phyloP scores from a whole-genome alignment of 2,888 invertebrate genomes.

The Drosophila eohydei region DNA sequence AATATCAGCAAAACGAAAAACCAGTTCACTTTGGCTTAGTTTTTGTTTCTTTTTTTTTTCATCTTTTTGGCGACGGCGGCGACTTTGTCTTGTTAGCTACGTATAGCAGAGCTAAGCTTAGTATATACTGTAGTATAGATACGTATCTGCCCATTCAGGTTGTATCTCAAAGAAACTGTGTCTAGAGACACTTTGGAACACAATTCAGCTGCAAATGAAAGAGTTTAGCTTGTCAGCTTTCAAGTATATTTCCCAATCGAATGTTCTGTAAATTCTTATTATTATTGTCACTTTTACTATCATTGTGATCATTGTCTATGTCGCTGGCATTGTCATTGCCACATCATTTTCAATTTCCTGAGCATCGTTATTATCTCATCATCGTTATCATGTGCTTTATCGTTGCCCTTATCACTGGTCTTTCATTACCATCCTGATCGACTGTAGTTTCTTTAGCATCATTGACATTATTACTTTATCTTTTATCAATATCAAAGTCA shows the following conservation, averaged over 20 bases:
- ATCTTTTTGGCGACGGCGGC: slow-evolving; percentile 32
- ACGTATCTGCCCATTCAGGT: neutral
- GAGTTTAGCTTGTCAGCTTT: neutral
- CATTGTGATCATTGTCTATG: neutral
- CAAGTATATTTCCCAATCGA: neutral
- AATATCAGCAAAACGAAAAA: slow-evolving; percentile 37
- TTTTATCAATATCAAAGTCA: too few species aligned
- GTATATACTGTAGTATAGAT: slow-evolving; percentile 4
- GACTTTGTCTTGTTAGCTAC: slow-evolving; percentile 51
- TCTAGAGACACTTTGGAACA: slow-evolving; percentile 1
- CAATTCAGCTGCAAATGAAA: neutral
- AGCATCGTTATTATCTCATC: neutral
- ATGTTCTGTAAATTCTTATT: neutral
- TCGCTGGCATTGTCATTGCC: neutral
- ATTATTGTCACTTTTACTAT: neutral
- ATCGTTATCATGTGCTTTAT: too few species aligned
- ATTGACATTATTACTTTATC: too few species aligned
- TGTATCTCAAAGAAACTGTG: neutral
- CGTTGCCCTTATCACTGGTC: too few species aligned
- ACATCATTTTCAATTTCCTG: neutral
- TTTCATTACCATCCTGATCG: too few species aligned
- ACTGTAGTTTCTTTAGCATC: too few species aligned
- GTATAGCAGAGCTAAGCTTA: neutral
- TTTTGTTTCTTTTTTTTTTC: slow-evolving; percentile 21
- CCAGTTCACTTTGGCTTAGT: slow-evolving; percentile 55